Percentiles rank a stretch among this genome's conserved stretches.
Conservation (phyloP, 1,140 invertebrate genomes). For the Macrobrachium rosenbergii region DNA sequence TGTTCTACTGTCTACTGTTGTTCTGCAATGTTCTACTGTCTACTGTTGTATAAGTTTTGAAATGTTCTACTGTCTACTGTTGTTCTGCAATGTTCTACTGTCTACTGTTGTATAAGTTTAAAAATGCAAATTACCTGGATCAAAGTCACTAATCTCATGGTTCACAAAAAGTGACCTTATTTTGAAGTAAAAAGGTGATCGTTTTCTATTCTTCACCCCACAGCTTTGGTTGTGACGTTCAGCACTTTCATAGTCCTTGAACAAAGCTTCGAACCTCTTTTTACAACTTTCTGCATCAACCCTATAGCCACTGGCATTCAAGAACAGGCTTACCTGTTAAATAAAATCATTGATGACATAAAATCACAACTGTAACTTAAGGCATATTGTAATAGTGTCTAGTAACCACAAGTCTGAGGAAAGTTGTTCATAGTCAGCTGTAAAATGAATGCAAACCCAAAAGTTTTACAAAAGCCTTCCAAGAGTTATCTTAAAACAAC, state of each 20-base stretch:
- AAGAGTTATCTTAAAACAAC: no score
- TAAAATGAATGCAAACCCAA: no score
- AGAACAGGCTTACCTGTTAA: conserved; percentile 27
- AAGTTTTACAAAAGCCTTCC: no score
- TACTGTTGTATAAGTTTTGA: background rate
- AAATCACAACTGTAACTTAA: background rate
- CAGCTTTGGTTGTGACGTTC: conserved; percentile 28
- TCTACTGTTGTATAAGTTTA: background rate
- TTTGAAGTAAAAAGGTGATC: conserved; percentile 53
- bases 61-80: background rate
- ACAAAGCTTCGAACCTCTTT: conserved; percentile 27
- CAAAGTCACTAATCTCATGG: background rate
- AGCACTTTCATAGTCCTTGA: conserved; percentile 35
- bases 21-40: background rate
- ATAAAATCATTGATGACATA: background rate
- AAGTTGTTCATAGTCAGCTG: background rate
- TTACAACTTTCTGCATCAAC: conserved; percentile 7
- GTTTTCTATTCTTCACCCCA: conserved; percentile 21
- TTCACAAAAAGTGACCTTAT: conserved; percentile 32
- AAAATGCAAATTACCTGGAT: conserved; percentile 13
- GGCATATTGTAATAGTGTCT: background rate
- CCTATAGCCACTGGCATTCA: conserved; percentile 32
- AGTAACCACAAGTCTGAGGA: background rate
- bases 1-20: background rate
- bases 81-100: background rate